Conservation (phyloP, 2,888 invertebrate species). For the Ischnus inquisitorius region DNA sequence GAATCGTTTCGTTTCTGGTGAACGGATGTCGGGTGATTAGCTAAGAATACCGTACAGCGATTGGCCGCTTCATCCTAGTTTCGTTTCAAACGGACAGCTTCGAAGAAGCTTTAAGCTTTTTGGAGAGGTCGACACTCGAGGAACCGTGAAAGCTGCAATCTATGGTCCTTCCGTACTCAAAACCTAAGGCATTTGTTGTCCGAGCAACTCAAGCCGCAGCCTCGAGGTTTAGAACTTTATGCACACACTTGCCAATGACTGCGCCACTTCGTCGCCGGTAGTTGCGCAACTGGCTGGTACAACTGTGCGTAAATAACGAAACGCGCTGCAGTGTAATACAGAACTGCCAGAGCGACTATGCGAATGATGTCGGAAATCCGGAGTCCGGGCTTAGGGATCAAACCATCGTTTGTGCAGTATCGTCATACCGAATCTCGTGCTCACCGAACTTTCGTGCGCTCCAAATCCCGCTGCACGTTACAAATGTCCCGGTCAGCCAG, state of each 20-base stretch:
- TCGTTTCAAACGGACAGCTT: not conserved
- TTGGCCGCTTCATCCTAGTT: not conserved
- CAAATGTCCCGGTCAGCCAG: not conserved
- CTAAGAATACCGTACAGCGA: not conserved
- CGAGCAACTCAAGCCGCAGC: not conserved
- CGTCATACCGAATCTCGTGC: conserved; percentile 22
- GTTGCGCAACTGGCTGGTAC: conserved; percentile 23
- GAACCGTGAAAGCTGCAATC: not conserved
- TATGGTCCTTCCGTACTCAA: not conserved
- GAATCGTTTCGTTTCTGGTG: not conserved
- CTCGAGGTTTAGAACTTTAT: not conserved
- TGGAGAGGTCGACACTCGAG: not conserved
- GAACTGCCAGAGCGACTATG: conserved; percentile 36
- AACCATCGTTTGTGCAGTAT: conserved; percentile 17
- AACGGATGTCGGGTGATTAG: not conserved
- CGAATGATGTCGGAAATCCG: conserved; percentile 53
- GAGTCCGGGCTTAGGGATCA: conserved; percentile 37
- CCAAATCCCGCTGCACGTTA: conserved; percentile 6
- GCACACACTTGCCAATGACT: conserved; percentile 3
- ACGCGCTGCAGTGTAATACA: conserved; percentile 47
- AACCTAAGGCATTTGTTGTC: not conserved
- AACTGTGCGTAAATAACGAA: conserved; percentile 56
- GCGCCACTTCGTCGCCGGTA: not conserved
- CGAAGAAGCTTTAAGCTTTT: not conserved
- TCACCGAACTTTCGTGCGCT: not conserved